Base-by-base conservation (phyloP, 1,140 invertebrate genomes). In the Lepidurus packardi region DNA sequence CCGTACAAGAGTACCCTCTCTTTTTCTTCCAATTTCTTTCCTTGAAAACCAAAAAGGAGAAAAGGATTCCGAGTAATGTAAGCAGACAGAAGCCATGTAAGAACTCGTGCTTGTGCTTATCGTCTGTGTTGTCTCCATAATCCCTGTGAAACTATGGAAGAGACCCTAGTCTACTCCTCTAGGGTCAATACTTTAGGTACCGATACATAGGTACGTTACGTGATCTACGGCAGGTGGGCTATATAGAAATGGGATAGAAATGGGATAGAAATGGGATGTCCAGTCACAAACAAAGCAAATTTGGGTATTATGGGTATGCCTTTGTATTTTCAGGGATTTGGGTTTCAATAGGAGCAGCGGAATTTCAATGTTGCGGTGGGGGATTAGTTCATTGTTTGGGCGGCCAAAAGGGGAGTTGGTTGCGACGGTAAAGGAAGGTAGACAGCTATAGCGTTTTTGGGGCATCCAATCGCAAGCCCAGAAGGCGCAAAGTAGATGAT, bases 51-150 rank as follows among this genome's bases (percentile, higher is more conserved):
- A 65, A 65, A 65, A 65, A 34, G 2, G 34, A 4, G 53, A 11
- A 7, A 65, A 65, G 21, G 53, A n/a, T 65, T 4, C 16, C 53
- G 7, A 13, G 53, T 65, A 16, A 65, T n/a, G 53, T 65, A 65
- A 65, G 16, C 53, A 65, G 53, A 65, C 53, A 65, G 53, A 65
- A 65, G 21, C 53, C 53, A n/a, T 65, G 16, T 65, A 65, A 65
- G 21, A n/a, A 65, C 53, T 21, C 21, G 21, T 21, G n/a, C 53
- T 21, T 65, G 21, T 21, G 53, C 53, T 65, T 65, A 65, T 65
- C 53, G 53, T 65, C 53, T 65, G 4, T 65, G 53, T 65, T 65
- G 53, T 65, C 53, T 21, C 21, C 53, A 65, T 65, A 65, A 65
- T 65, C 53, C 13, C 53, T 16, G 53, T n/a, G 53, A n/a, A 65